phyloP scores from a whole-genome alignment of 2,888 invertebrate species.

The Nomada flava region DNA sequence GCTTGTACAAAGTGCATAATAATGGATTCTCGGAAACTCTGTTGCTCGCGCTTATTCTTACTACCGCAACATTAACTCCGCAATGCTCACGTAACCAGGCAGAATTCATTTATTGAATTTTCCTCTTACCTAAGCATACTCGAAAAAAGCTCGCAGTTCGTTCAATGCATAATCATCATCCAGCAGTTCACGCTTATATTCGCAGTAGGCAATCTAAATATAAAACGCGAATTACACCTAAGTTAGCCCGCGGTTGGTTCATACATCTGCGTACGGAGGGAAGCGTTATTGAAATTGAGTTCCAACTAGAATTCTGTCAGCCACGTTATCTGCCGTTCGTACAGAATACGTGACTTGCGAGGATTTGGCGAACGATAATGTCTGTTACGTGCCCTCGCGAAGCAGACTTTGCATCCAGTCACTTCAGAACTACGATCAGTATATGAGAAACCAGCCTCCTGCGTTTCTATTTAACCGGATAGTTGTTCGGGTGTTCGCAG shows the following conservation, averaged over 20 bases:
- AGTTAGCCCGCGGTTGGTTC: neutral
- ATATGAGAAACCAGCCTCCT: neutral
- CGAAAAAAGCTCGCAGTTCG: too few species aligned
- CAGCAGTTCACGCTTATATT: too few species aligned
- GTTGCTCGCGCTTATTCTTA: too few species aligned
- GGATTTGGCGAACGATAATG: slow-evolving; percentile 53
- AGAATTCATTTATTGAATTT: too few species aligned
- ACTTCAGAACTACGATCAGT: neutral
- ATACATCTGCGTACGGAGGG: neutral
- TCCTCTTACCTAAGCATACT: too few species aligned
- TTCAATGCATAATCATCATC: neutral
- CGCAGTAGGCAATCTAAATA: too few species aligned
- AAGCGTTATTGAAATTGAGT: slow-evolving; percentile 35
- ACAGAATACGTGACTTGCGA: slow-evolving; percentile 53
- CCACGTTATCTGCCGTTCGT: slow-evolving; percentile 41
- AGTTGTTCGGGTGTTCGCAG: neutral
- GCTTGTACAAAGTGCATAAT: too few species aligned
- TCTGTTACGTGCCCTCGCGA: slow-evolving; percentile 39
- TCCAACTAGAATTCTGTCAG: slow-evolving; percentile 27
- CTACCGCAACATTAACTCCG: too few species aligned
- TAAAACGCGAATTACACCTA: neutral
- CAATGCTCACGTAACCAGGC: too few species aligned
- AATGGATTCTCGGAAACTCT: too few species aligned
- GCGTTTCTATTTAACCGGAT: neutral
- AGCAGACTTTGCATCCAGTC: slow-evolving; percentile 26